Base-by-base conservation (phyloP, 1,140 invertebrate genomes). In the Capitella teleta region DNA sequence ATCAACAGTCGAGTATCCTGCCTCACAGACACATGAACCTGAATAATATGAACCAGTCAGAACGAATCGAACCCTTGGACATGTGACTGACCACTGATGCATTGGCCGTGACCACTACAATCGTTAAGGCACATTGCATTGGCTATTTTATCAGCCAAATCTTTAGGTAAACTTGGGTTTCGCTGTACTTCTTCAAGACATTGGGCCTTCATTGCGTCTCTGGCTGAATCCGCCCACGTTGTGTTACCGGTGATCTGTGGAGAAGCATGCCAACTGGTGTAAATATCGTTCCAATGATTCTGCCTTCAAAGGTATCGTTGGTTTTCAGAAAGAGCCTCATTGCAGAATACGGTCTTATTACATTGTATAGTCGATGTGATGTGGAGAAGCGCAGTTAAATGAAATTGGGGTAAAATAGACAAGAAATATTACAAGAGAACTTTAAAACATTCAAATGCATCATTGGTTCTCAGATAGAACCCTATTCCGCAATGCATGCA, bases 131-230 rank as follows among this genome's bases (percentile, higher is more conserved):
- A 53, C 45, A 53, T 43, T 30, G 10, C 5, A 14, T 28, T 21
- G 16, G 23, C 25, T 24, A 53, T 53, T 28, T 49, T 30, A 23
- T 32, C 16, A 5, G 36, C 21, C 24, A 53, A 43, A 25, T 49
- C 41, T 8, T n/a, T 26, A 10, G 46, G 46, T 23, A 53, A 25
- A 24, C 36, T 48, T 5, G 12, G 38, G 26, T 53, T 49, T 41
- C 36, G 41, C 40, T 49, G 46, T 10, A 53, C 26, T 24, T 48
- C 52, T 18, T 53, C 52, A n/a, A 49, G 26, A 36, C 52, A 53
- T 18, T 53, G 52, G 32, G 48, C 52, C 37, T 53, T 53, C 52
- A 53, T 53, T 14, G 52, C 46, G 12, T 49, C 46, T 5, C 46
- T 14, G 1, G 52, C 52, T n/a, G 52, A 53, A 25, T 42, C 28